phyloP scores from a whole-genome alignment of 2,888 invertebrate species.

The Megastigmus dorsalis region DNA sequence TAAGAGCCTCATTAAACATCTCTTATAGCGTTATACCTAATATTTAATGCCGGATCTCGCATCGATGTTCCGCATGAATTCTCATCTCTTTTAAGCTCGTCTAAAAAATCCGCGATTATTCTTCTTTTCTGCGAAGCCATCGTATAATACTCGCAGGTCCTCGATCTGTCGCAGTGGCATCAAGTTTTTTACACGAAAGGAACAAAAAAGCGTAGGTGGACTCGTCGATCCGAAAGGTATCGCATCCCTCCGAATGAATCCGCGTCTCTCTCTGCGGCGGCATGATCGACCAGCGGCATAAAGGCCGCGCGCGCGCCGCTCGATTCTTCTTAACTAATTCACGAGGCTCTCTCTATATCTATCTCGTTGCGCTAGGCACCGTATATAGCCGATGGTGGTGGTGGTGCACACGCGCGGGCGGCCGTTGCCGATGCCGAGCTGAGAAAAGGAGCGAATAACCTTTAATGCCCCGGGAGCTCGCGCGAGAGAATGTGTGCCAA shows the following conservation, averaged over 20 bases:
- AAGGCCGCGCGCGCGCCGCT: background rate
- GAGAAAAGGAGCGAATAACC: slow-evolving; percentile 32
- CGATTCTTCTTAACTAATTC: slow-evolving; percentile 46
- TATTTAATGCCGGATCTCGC: background rate
- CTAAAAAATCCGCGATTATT: no score
- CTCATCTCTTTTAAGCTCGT: no score
- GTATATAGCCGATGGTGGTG: no score
- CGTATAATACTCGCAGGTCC: no score
- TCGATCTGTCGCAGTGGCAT: no score
- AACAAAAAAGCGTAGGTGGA: no score
- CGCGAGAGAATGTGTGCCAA: slow-evolving; percentile 42
- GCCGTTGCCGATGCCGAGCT: background rate
- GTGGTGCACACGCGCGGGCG: background rate
- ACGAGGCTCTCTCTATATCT: slow-evolving; percentile 15
- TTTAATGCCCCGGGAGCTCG: slow-evolving; percentile 14
- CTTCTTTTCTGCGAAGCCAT: background rate
- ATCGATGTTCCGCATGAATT: no score
- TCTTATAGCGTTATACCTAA: background rate
- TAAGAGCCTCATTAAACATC: slow-evolving; percentile 26
- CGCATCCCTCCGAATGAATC: no score
- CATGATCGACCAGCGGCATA: background rate
- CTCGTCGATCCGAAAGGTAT: no score
- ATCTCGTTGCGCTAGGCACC: no score
- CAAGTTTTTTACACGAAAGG: no score
- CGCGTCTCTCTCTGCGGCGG: background rate